These are phyloP conservation scores for Branchipolynoe longqiensis DNA, from an alignment of 2,888 invertebrate genomes.

Conservation along the genomic window DNA sequence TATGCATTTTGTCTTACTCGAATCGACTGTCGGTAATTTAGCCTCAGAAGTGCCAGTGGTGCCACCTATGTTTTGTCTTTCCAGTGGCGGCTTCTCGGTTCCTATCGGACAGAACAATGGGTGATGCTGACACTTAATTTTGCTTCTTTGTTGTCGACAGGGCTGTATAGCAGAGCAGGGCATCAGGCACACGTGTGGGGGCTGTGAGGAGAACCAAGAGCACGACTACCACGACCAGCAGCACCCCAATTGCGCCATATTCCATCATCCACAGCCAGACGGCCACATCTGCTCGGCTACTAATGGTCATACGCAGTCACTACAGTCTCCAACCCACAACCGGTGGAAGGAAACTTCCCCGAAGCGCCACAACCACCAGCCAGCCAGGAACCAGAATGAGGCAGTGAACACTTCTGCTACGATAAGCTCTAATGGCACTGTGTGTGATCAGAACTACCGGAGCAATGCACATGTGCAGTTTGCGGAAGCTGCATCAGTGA, in stretches of 20 bases:
- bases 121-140: too few species aligned
- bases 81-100: too few species aligned
- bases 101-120: too few species aligned
- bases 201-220: constrained; percentile 59
- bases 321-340: constrained; percentile 15
- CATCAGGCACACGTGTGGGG: constrained; percentile 76
- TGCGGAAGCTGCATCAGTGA: neutral
- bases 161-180: constrained; percentile 79
- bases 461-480: constrained; percentile 30
- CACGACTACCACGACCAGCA: constrained; percentile 43
- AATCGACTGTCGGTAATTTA: too few species aligned
- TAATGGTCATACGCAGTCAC: neutral
- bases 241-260: constrained; percentile 3
- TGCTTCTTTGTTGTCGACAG: constrained; percentile 66
- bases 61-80: too few species aligned
- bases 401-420: neutral
- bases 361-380: neutral
- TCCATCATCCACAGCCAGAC: neutral
- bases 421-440: neutral
- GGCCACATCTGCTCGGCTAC: neutral
- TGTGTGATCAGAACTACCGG: constrained; percentile 6
- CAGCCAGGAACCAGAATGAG: neutral
- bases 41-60: too few species aligned
- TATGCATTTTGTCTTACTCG: too few species aligned
- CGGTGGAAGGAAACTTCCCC: constrained; percentile 17